Evolutionary conservation across 2,888 invertebrate genomes (phyloP), one percentile per base, ranked within the genome.

Genomic region (Diadegma fenestrale): DNA sequence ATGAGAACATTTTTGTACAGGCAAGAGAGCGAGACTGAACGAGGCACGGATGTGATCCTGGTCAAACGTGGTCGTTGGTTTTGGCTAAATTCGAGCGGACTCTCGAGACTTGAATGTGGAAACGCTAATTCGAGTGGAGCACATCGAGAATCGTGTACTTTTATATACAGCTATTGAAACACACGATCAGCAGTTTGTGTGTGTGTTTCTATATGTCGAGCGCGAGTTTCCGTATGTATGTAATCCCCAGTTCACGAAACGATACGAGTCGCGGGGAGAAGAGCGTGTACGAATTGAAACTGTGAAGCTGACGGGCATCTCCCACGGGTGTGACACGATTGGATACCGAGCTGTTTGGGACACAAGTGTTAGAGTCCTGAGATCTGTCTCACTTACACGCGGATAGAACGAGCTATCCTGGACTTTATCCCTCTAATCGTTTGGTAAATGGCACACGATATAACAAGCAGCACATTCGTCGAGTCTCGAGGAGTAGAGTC

Each of bases 61-160:
- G n/a, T 30, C 30, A 51, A 76, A 43, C 76, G 79, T 72, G 72
- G 72, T 82, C 79, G 80, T 85, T 82, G 85, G 79, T 85, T 82
- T 79, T 76, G 64, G 37, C 58, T 66, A 80, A 80, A 82, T 85
- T 82, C 79, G 80, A 85, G 30, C 79, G 61, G 66, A 66, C 85
- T 85, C 85, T 82, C 75, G 85, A 82, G 85, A 85, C 66, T 79
- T 71, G 33, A 37, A 71, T 45, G 79, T 80, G 79, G 80, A 85
- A 80, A 72, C 80, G 79, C 76, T 66, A 48, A 64, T 80, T 82
- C 69, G 76, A 76, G 51, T 33, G 68, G 78, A 82, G 41, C 54
- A 58, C 61, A 61, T 30, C 61, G 64, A 71, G 76, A 58, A 45
- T 17, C 58, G 33, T 78, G 10, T 4, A 26, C 22, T 33, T 58